Percentiles rank a stretch among this genome's conserved stretches.
These are phyloP conservation scores for Cathartes aura DNA, from an alignment of 2,113 vertebrate genomes.

Conservation along the genomic window DNA sequence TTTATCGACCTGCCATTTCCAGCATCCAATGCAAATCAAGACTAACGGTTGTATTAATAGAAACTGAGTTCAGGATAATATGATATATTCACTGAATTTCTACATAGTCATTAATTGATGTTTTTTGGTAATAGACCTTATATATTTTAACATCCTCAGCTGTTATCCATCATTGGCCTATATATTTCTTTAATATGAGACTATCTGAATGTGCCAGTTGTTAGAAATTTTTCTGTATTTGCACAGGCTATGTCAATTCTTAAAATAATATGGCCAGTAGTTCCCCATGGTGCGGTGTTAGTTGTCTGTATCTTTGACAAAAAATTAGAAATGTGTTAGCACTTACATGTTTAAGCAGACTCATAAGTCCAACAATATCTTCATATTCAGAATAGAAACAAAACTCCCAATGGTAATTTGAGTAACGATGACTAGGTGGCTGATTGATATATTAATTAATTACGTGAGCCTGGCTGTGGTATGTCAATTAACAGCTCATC, in stretches of 20 bases:
- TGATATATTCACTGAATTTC: not conserved
- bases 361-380: not conserved
- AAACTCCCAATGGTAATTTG: not conserved
- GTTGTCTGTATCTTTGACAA: not conserved
- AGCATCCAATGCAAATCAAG: not conserved
- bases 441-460: conserved; percentile 34
- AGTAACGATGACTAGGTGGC: not conserved
- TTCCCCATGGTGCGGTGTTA: not conserved
- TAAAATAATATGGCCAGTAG: not conserved
- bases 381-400: not conserved
- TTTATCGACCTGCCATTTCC: not conserved
- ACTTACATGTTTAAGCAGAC: not conserved
- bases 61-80: not conserved
- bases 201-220: not conserved
- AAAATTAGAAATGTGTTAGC: not conserved
- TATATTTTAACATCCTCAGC: not conserved
- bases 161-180: not conserved
- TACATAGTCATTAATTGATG: not conserved
- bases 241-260: not conserved
- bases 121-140: not conserved
- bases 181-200: not conserved
- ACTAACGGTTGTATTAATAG: not conserved
- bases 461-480: not conserved
- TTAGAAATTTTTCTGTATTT: not conserved
- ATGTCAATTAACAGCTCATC: conserved; percentile 26